Conservation (phyloP, 2,797 vertebrate genomes). For the Centropyge bicolor region DNA sequence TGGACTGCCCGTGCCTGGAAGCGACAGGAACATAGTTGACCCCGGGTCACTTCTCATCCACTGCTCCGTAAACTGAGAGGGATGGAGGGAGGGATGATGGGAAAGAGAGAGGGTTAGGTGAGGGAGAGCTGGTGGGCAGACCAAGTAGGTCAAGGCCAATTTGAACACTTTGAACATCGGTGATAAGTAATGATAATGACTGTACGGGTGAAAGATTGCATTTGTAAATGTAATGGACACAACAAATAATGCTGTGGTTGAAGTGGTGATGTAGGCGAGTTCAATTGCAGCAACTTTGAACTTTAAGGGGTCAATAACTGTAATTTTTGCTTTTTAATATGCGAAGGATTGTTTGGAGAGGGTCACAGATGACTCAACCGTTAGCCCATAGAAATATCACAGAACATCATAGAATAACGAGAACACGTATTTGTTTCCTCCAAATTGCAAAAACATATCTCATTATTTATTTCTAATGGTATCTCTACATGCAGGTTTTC, state of each 20-base stretch:
- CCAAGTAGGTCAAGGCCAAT: slow-evolving; percentile 53
- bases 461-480: neutral
- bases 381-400: neutral
- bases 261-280: slow-evolving; percentile 26
- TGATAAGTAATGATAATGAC: slow-evolving; percentile 53
- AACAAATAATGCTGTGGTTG: slow-evolving; percentile 5
- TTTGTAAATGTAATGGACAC: slow-evolving; percentile 32
- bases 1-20: slow-evolving; percentile 55
- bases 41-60: slow-evolving; percentile 70
- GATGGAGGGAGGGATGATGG: slow-evolving; percentile 49
- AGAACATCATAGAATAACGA: neutral
- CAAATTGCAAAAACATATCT: neutral
- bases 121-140: neutral
- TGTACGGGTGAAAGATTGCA: slow-evolving; percentile 49
- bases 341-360: neutral
- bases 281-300: slow-evolving; percentile 1
- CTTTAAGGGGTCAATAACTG: slow-evolving; percentile 26
- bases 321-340: slow-evolving; percentile 20
- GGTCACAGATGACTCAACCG: neutral
- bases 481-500: neutral
- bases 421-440: neutral
- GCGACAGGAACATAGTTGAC: slow-evolving; percentile 71
- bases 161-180: slow-evolving; percentile 47
- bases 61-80: slow-evolving; percentile 62
- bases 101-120: slow-evolving; percentile 40